Conservation (phyloP, 2,113 vertebrate genomes). For the Antennarius striatus region DNA sequence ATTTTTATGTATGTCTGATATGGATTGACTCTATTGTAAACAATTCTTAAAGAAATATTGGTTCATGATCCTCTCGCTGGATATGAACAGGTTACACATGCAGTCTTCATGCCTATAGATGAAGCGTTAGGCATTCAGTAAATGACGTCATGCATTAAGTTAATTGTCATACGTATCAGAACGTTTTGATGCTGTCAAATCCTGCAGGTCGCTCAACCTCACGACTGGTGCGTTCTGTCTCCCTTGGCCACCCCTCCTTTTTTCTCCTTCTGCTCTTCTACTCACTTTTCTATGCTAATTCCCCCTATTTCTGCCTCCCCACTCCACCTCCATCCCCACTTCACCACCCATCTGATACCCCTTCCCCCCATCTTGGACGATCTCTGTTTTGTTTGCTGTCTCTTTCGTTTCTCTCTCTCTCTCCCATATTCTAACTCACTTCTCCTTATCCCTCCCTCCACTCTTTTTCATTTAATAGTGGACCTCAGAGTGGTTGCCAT, state of each 20-base stretch:
- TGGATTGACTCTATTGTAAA: slow-evolving; percentile 53
- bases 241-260: slow-evolving; percentile 42
- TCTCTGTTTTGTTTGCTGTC: slow-evolving; percentile 48
- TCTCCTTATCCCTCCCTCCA: slow-evolving; percentile 72
- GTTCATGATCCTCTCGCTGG: slow-evolving; percentile 66
- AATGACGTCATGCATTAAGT: slow-evolving; percentile 74
- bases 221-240: slow-evolving; percentile 31
- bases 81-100: slow-evolving; percentile 45
- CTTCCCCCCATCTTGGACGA: slow-evolving; percentile 72
- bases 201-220: slow-evolving; percentile 53
- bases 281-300: slow-evolving; percentile 58
- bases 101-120: slow-evolving; percentile 64
- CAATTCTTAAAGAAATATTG: slow-evolving; percentile 37
- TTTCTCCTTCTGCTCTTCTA: slow-evolving; percentile 37
- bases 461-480: slow-evolving; percentile 95
- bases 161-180: slow-evolving; percentile 72
- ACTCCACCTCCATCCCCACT: not conserved
- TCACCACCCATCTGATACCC: slow-evolving; percentile 18
- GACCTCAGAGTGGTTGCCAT: slow-evolving; percentile 99
- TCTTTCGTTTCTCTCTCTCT: slow-evolving; percentile 32
- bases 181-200: slow-evolving; percentile 51
- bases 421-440: slow-evolving; percentile 62
- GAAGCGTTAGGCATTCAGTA: slow-evolving; percentile 61
- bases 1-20: slow-evolving; percentile 41
- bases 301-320: slow-evolving; percentile 34